phyloP scores from a whole-genome alignment of 2,797 vertebrate genomes.

The Gymnoscopelus braueri region DNA sequence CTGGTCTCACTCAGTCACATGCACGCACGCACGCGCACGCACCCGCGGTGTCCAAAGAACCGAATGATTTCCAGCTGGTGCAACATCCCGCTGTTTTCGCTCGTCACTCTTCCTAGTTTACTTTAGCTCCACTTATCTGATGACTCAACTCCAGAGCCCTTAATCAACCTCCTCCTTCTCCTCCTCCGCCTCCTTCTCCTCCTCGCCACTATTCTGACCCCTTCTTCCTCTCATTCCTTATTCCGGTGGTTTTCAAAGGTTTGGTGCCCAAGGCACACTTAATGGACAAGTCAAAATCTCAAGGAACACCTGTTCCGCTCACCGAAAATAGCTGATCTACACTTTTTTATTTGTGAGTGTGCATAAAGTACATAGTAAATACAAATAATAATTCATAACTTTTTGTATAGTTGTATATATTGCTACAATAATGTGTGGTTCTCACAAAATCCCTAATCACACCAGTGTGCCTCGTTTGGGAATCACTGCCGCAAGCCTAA shows the following conservation, averaged over 20 bases:
- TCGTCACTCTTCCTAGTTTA: constrained; percentile 37
- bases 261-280: too few species aligned
- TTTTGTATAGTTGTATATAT: too few species aligned
- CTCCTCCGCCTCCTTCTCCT: background rate
- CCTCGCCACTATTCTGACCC: constrained; percentile 6
- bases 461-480: too few species aligned
- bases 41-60: constrained; percentile 45
- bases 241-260: background rate
- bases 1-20: background rate
- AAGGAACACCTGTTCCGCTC: too few species aligned
- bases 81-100: constrained; percentile 61
- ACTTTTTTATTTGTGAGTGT: too few species aligned
- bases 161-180: constrained; percentile 2
- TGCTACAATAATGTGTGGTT: too few species aligned
- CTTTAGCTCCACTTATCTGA: constrained; percentile 60
- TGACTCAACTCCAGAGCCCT: constrained; percentile 18
- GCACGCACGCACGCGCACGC: background rate
- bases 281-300: too few species aligned
- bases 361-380: too few species aligned
- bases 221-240: background rate
- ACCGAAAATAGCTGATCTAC: too few species aligned
- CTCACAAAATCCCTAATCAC: too few species aligned
- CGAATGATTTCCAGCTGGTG: constrained; percentile 71
- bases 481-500: too few species aligned
- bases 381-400: too few species aligned